phyloP scores from a whole-genome alignment of 2,797 vertebrate species.

The Eospalax fontanierii region DNA sequence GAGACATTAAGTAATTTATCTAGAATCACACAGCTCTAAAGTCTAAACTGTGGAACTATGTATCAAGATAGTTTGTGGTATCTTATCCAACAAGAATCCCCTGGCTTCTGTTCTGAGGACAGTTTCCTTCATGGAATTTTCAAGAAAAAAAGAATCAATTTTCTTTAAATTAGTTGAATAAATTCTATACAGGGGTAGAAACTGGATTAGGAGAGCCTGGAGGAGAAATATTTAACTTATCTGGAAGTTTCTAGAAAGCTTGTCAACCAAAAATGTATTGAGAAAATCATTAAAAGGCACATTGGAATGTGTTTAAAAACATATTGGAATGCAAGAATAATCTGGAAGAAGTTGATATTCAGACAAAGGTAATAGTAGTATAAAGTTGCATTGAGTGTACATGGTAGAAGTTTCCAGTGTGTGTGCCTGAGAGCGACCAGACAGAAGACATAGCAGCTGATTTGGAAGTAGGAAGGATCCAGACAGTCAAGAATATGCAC shows the following conservation, averaged over 20 bases:
- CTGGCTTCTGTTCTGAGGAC: not conserved
- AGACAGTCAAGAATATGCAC: not conserved
- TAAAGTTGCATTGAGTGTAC: not conserved
- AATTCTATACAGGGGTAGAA: not conserved
- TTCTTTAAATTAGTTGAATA: not conserved
- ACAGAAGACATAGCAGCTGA: not conserved
- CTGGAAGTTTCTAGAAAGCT: slow-evolving; percentile 32
- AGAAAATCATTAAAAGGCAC: not conserved
- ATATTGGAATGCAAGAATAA: not conserved
- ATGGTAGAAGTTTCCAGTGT: not conserved
- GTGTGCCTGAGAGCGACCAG: not conserved
- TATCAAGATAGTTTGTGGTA: not conserved
- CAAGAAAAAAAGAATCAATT: slow-evolving; percentile 35
- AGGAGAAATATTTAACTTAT: not conserved
- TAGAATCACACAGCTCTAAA: not conserved
- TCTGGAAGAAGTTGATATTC: not conserved
- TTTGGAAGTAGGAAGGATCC: not conserved
- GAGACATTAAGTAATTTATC: not conserved
- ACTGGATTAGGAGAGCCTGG: not conserved
- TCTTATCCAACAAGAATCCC: not conserved
- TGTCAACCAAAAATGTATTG: not conserved
- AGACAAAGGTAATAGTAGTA: not conserved
- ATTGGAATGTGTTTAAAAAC: too few species aligned
- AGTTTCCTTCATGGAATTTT: not conserved
- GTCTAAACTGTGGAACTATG: not conserved